Conservation (phyloP, 2,888 invertebrate genomes). For the Tipula helvola region DNA sequence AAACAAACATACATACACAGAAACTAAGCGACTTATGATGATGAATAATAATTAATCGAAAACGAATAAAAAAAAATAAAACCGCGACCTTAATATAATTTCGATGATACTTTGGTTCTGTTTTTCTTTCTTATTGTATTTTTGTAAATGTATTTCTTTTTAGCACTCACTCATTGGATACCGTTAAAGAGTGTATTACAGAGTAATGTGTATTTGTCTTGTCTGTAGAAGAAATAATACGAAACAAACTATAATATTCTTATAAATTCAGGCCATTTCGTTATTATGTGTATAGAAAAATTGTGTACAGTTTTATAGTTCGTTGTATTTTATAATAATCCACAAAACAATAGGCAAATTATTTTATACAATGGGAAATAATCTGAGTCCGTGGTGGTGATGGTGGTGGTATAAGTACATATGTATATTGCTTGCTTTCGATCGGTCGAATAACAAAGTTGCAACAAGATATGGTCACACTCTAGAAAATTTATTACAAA, state of each 20-base stretch:
- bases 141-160: background rate
- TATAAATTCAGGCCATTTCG: background rate
- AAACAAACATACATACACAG: background rate
- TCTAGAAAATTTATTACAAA: background rate
- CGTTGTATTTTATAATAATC: background rate
- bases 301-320: background rate
- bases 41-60: background rate
- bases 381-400: background rate
- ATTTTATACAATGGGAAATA: background rate
- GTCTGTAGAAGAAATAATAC: background rate
- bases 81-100: background rate
- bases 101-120: background rate
- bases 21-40: background rate
- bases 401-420: background rate
- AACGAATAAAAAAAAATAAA: background rate
- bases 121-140: background rate
- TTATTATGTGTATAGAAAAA: background rate
- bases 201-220: background rate
- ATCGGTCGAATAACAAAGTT: background rate
- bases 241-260: background rate
- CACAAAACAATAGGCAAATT: background rate
- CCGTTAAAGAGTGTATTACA: background rate
- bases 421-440: background rate
- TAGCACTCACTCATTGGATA: background rate
- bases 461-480: background rate